Evolutionary conservation across 2,797 vertebrate genomes (phyloP), one percentile per base, ranked within the genome.

Genomic region (Orientallactaga sibirica): DNA sequence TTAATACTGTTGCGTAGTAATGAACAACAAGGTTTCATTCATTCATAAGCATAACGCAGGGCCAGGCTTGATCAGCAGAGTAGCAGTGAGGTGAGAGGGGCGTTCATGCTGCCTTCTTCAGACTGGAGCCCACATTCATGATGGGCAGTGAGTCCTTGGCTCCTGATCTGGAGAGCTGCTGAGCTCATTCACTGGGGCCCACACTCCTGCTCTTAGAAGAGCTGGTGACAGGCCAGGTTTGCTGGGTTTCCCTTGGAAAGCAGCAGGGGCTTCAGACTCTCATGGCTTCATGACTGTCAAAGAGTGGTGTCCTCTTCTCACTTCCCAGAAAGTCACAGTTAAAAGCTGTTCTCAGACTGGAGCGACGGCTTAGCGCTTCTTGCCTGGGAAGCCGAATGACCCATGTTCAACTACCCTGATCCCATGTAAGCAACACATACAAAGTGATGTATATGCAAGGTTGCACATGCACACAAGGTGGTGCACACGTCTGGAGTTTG

Each of bases 1-100:
- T 99, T 99, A 99, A 99, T 99, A 99, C 99, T 99, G 99, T 99
- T 98, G 98, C 98, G 94, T 98, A 98, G 98, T 98, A 98, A 98
- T 98, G 99, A 99, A 99, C 99, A 99, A 99, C 99, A 99, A 98
- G 98, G 98, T 98, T 99, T 99, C 98, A 98, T 99, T 99, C 99
- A 99, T 99, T 98, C 98, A 98, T 98, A 98, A 99, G 98, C 99
- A 98, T 98, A 98, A 99, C 99, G 99, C 98, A 98, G 99, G 99
- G 98, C 98, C 98, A 98, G 98, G 98, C 99, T 99, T 99, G 99
- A 99, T 98, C 98, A 98, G 98, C 98, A 98, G 98, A 98, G 98
- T 98, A 99, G 98, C 98, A 98, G 98, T 98, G 99, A 97, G 98
- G 98, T 98, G 98, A 98, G 98, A 98, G 98, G 98, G 98, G 98